Percentiles rank a stretch among this genome's conserved stretches.
Evolutionary conservation across 2,113 vertebrate genomes (phyloP).

Genomic region (Salvelinus sp.): DNA sequence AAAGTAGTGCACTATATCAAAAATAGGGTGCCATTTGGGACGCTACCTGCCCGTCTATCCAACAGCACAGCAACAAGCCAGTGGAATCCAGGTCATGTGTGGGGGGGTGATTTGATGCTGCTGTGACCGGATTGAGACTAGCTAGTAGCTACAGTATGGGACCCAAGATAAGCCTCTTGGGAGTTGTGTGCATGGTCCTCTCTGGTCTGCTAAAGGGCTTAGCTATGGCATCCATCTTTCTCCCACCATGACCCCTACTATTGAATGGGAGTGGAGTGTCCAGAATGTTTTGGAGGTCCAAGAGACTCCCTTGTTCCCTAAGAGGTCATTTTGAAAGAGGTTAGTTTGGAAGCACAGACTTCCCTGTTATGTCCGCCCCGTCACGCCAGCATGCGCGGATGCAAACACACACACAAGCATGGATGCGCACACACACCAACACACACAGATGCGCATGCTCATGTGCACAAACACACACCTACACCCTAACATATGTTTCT

Average conservation of each 20-base stretch:
- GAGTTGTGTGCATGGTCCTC: constrained; percentile 28
- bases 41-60: no score
- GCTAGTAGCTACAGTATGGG: constrained; percentile 55
- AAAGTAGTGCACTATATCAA: no score
- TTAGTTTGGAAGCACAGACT: not conserved
- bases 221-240: not conserved
- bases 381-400: no score
- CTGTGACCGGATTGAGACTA: constrained; percentile 53
- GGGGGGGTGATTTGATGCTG: not conserved
- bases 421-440: not conserved
- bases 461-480: not conserved
- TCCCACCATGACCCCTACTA: not conserved
- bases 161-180: constrained; percentile 69
- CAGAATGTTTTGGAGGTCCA: not conserved
- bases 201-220: constrained; percentile 56
- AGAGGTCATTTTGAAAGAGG: not conserved
- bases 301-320: not conserved
- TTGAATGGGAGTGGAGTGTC: not conserved
- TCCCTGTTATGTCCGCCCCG: not conserved
- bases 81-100: constrained; percentile 67
- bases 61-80: constrained; percentile 39
- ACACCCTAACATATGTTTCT: constrained; percentile 57
- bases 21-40: no score
- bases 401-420: not conserved
- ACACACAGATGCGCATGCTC: not conserved